Evolutionary conservation across 2,797 vertebrate genomes (phyloP).

Genomic region (Premnoplex brunnescens): DNA sequence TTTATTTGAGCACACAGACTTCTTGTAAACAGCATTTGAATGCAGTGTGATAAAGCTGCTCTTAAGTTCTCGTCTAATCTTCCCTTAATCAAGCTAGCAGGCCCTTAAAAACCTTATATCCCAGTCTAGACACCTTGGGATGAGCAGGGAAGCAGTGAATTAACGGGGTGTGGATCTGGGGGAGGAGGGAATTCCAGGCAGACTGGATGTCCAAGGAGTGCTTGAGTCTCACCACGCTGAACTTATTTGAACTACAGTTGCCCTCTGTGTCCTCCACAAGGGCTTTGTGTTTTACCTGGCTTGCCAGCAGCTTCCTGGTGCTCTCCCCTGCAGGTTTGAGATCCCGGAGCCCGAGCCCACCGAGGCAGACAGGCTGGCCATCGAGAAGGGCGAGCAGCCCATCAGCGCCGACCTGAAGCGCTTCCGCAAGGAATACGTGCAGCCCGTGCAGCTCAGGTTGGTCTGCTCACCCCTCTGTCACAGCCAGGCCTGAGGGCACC

Average conservation of each 20-base stretch:
- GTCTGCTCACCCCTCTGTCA: not conserved
- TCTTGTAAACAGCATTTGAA: not conserved
- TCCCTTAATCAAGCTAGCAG: conserved; percentile 26
- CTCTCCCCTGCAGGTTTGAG: conserved; percentile 84
- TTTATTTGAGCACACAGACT: not conserved
- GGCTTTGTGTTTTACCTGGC: not conserved
- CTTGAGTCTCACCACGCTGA: not conserved
- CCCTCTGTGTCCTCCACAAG: not conserved
- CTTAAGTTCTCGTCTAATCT: conserved; percentile 46
- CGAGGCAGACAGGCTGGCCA: conserved; percentile 89
- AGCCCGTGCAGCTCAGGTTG: conserved; percentile 97
- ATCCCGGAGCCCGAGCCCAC: conserved; percentile 95
- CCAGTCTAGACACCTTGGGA: conserved; percentile 52
- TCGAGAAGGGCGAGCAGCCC: conserved; percentile 95
- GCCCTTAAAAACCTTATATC: conserved; percentile 35
- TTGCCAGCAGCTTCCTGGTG: not conserved
- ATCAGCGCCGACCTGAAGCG: conserved; percentile 93
- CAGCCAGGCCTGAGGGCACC: not conserved
- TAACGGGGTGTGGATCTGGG: not conserved
- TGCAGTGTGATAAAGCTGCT: not conserved
- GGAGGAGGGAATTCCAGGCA: not conserved
- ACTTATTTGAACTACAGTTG: accelerated
- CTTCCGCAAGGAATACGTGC: conserved; percentile 95
- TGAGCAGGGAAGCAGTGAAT: not conserved
- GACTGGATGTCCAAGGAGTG: not conserved